Evolutionary conservation across 1,140 invertebrate genomes (phyloP).

Genomic region (Halotydeus destructor): DNA sequence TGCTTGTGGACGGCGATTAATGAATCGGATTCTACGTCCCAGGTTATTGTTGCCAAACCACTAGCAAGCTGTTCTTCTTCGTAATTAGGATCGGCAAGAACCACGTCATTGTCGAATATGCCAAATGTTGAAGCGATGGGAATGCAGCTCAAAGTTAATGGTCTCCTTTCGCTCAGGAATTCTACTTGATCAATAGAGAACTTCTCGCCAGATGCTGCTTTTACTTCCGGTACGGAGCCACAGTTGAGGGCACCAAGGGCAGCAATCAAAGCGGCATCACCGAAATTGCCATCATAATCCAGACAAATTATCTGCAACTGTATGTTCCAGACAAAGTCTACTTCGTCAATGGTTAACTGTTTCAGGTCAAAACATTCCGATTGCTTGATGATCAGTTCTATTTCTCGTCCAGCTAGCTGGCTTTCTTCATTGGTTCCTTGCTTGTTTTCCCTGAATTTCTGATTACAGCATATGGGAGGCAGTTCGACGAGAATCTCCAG

Average conservation of each 20-base stretch:
- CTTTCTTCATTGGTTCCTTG: no score
- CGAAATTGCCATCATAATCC: conserved; percentile 1
- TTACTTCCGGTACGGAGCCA: neutral
- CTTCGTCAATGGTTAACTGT: neutral
- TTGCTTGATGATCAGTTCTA: no score
- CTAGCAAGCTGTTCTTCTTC: conserved; percentile 1
- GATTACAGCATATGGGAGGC: no score
- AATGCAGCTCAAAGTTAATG: neutral
- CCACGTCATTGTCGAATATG: neutral
- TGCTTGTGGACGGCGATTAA: no score
- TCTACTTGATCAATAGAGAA: neutral
- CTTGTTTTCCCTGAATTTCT: no score
- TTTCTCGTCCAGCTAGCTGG: no score
- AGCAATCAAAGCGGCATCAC: conserved; percentile 1
- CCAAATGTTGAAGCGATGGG: neutral
- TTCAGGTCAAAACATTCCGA: no score
- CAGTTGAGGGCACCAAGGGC: neutral
- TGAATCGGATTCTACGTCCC: no score
- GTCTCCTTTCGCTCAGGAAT: neutral
- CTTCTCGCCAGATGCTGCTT: neutral
- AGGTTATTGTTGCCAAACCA: neutral
- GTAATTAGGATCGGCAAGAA: neutral
- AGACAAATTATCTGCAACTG: neutral
- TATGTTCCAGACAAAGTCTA: no score
- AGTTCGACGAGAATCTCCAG: no score